phyloP scores from a whole-genome alignment of 2,797 vertebrate species.

The Peromyscus melanophrys region DNA sequence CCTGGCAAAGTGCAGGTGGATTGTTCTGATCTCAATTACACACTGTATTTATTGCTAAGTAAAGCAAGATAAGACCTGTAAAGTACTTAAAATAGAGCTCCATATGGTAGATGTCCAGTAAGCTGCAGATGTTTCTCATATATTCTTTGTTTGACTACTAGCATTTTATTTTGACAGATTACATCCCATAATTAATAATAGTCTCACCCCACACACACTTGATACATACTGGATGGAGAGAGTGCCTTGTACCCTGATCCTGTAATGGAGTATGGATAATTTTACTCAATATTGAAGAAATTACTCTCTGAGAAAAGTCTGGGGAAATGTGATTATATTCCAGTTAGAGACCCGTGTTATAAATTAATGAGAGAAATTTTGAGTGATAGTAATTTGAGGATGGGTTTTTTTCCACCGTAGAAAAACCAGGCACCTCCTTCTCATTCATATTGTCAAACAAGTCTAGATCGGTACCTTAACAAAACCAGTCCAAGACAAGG shows the following conservation, averaged over 20 bases:
- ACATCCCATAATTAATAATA: background rate
- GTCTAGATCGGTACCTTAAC: background rate
- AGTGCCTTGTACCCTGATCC: background rate
- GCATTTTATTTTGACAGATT: constrained; percentile 46
- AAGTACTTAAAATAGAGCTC: background rate
- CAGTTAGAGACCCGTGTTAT: background rate
- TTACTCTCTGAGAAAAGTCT: constrained; percentile 2
- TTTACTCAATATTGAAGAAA: constrained; percentile 10
- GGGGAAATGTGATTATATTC: constrained; percentile 7
- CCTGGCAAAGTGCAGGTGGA: constrained; percentile 15
- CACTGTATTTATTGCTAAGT: constrained; percentile 36
- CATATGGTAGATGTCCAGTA: constrained; percentile 7
- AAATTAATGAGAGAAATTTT: constrained; percentile 46
- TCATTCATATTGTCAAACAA: constrained; percentile 26
- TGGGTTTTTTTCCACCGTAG: background rate
- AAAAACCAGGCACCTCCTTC: background rate
- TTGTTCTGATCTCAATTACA: constrained; percentile 12
- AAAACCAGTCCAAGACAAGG: background rate
- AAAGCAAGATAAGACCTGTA: constrained; percentile 47
- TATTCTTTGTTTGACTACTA: constrained; percentile 33
- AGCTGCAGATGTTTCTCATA: background rate
- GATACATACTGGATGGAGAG: background rate
- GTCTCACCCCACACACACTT: background rate
- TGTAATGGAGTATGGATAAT: background rate
- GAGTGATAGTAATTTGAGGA: background rate